Conservation (phyloP, 2,113 vertebrate species). For the Phyllostomus hastatus region DNA sequence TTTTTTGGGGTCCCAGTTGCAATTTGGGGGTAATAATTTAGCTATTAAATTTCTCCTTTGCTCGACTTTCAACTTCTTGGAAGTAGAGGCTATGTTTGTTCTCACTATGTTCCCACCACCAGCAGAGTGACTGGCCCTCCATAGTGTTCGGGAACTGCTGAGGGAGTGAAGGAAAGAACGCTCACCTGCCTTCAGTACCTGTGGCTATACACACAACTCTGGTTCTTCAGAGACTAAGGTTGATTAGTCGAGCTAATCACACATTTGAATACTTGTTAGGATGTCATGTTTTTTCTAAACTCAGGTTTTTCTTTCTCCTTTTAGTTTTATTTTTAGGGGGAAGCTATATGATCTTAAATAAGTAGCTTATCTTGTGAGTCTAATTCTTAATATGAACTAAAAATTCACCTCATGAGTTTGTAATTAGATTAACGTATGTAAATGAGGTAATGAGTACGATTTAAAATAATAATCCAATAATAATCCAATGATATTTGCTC, state of each 20-base stretch:
- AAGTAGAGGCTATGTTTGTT: neutral
- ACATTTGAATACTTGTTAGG: neutral
- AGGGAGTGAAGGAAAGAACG: neutral
- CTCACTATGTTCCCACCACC: neutral
- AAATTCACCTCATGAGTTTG: neutral
- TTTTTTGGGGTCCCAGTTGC: neutral
- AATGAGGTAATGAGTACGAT: neutral
- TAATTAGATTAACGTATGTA: neutral
- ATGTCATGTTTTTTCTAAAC: neutral
- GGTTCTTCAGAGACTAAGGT: neutral
- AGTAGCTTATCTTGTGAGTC: neutral
- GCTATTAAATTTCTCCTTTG: neutral
- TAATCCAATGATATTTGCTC: neutral
- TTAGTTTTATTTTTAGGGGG: neutral
- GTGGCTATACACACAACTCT: neutral
- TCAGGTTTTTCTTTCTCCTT: neutral
- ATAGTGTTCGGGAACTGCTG: neutral
- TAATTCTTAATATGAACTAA: neutral
- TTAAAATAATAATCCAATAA: constrained; percentile 25
- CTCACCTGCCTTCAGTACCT: rapidly evolving
- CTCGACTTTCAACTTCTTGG: neutral
- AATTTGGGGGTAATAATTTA: neutral
- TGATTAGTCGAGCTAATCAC: neutral
- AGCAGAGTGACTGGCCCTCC: neutral
- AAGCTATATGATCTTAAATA: neutral